Percentiles rank a stretch among this genome's conserved stretches.
phyloP scores from a whole-genome alignment of 1,140 invertebrate species.

The Caenorhabditis brenneri region DNA sequence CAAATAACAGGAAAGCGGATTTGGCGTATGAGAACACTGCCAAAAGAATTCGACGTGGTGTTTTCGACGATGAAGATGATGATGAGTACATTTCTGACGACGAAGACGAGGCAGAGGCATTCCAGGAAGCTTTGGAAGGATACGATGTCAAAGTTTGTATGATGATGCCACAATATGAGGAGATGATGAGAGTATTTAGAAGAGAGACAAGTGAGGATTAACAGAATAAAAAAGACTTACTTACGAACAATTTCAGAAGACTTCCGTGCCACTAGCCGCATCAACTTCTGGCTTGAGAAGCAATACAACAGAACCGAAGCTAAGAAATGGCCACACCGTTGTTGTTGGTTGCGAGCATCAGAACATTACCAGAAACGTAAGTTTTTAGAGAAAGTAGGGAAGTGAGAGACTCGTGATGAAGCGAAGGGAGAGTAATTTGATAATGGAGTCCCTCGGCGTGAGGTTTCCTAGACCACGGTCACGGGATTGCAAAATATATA shows the following conservation, averaged over 20 bases:
- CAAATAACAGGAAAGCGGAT: not conserved
- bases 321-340: not conserved
- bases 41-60: not conserved
- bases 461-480: too few species aligned
- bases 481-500: too few species aligned
- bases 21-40: not conserved
- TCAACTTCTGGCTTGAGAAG: not conserved
- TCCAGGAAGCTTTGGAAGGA: not conserved
- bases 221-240: too few species aligned
- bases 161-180: not conserved
- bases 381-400: too few species aligned
- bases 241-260: not conserved
- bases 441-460: too few species aligned
- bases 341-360: not conserved
- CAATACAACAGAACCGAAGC: not conserved
- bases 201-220: not conserved
- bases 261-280: not conserved
- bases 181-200: not conserved
- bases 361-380: not conserved
- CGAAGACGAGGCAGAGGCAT: not conserved
- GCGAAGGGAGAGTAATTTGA: too few species aligned
- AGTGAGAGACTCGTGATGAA: too few species aligned
- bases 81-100: constrained; percentile 4
- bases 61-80: too few species aligned
- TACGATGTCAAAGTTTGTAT: not conserved